A percentile compares a stretch with the other conserved stretches of the same genome.
phyloP scores from a whole-genome alignment of 2,888 invertebrate species.

The Melipona beecheii region DNA sequence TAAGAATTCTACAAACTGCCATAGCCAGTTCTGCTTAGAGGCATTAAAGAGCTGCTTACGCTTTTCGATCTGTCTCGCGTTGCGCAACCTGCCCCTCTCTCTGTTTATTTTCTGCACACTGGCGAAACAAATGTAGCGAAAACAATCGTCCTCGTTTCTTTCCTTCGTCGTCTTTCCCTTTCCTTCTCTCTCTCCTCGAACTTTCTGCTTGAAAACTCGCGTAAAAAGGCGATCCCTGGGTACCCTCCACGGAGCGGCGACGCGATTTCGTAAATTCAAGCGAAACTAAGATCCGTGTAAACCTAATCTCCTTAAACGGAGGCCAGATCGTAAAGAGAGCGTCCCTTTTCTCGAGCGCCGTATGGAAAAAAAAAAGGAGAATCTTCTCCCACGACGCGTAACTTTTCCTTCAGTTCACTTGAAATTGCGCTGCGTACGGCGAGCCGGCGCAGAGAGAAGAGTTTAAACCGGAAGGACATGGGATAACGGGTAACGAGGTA shows the following conservation, averaged over 20 bases:
- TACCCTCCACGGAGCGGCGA: constrained; percentile 18
- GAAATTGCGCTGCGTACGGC: neutral
- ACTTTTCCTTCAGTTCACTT: neutral
- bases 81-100: neutral
- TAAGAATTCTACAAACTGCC: constrained; percentile 38
- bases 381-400: neutral
- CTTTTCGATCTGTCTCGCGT: constrained; percentile 4
- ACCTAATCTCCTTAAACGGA: constrained; percentile 69
- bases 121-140: constrained; percentile 56
- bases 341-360: neutral
- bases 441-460: neutral
- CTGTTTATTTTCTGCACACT: neutral
- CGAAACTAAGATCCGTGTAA: constrained; percentile 70
- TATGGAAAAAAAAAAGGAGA: neutral
- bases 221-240: constrained; percentile 50
- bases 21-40: constrained; percentile 3
- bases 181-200: constrained; percentile 20
- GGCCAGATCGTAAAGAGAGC: constrained; percentile 59
- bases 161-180: neutral
- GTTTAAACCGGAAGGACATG: neutral
- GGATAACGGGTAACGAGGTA: too few species aligned
- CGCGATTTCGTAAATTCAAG: constrained; percentile 71
- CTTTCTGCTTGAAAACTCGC: constrained; percentile 63
- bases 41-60: constrained; percentile 11
- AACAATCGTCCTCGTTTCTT: constrained; percentile 46